Evolutionary conservation across 2,113 vertebrate genomes (phyloP).

Genomic region (Litocranius walleri): DNA sequence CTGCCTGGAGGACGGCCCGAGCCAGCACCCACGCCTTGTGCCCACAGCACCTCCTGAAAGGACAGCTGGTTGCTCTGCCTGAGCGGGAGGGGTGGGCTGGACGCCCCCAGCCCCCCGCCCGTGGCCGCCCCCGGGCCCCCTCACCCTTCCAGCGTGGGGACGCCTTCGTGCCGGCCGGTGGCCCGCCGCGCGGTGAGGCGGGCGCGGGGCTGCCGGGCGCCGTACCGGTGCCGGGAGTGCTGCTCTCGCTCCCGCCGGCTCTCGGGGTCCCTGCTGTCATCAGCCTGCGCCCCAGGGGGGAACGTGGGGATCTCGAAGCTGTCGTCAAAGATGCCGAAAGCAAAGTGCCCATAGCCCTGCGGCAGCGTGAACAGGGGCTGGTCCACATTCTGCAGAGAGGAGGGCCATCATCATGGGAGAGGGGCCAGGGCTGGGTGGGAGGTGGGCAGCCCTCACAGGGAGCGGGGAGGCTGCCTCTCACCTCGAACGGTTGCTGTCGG

Average conservation of each 20-base stretch:
- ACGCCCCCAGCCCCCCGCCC: not conserved
- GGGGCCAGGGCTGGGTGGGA: not conserved
- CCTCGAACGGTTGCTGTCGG: constrained; percentile 92
- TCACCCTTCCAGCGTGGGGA: constrained; percentile 94
- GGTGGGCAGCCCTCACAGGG: not conserved
- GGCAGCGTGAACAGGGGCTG: constrained; percentile 93
- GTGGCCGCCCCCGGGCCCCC: not conserved
- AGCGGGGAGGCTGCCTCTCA: constrained; percentile 55
- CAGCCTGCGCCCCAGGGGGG: constrained; percentile 80
- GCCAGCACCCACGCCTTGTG: not conserved
- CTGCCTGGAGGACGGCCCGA: not conserved
- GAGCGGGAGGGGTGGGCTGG: not conserved
- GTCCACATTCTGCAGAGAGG: constrained; percentile 84
- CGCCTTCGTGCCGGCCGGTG: constrained; percentile 90
- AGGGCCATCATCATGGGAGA: not conserved
- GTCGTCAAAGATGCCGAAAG: constrained; percentile 93
- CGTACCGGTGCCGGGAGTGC: constrained; percentile 91
- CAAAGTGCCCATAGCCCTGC: constrained; percentile 91
- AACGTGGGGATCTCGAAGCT: constrained; percentile 88
- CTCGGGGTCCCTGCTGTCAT: constrained; percentile 90
- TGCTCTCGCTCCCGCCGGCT: constrained; percentile 90
- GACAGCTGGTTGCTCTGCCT: not conserved
- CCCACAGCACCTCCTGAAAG: not conserved
- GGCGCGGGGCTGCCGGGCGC: constrained; percentile 89
- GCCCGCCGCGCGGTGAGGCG: constrained; percentile 89